phyloP scores from a whole-genome alignment of 1,140 invertebrate genomes.

The Drosophila malerkotliana region DNA sequence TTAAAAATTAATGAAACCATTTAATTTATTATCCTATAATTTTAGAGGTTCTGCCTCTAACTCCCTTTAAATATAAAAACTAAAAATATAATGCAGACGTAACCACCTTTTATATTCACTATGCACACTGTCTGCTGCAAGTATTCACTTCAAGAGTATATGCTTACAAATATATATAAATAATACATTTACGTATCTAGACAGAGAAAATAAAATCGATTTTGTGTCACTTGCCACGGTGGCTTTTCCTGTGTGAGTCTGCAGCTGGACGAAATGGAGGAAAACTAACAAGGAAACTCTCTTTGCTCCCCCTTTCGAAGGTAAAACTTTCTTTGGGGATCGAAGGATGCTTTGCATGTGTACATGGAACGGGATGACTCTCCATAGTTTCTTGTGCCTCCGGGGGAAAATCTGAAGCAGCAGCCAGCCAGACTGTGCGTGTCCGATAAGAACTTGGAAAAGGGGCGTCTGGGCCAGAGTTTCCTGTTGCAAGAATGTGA shows the following conservation, averaged over 20 bases:
- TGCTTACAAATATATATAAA: constrained; percentile 6
- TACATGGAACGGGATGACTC: constrained; percentile 8
- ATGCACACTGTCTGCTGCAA: constrained; percentile 22
- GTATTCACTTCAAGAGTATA: constrained; percentile 11
- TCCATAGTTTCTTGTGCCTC: constrained; percentile 5
- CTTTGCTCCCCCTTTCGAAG: constrained; percentile 39
- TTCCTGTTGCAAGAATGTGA: constrained; percentile 44
- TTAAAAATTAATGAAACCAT: no score
- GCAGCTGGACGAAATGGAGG: constrained; percentile 28
- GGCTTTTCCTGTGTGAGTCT: constrained; percentile 25
- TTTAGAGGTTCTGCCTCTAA: no score
- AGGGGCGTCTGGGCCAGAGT: constrained; percentile 22
- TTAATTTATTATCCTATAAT: no score
- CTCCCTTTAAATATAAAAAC: no score
- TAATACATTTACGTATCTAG: constrained; percentile 15
- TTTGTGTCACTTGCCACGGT: constrained; percentile 72
- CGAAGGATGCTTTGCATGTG: constrained; percentile 63
- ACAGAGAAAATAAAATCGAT: constrained; percentile 69
- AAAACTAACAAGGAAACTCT: constrained; percentile 39
- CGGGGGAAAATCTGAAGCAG: constrained; percentile 21
- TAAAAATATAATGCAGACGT: no score
- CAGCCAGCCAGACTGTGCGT: constrained; percentile 55
- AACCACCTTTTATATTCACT: background rate
- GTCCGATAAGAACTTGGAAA: constrained; percentile 57
- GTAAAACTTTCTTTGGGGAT: constrained; percentile 59